These are phyloP conservation scores for Morbakka virulenta DNA, from an alignment of 30 jellyfish, hydroid and myxozoan species.

Conservation along the genomic window DNA sequence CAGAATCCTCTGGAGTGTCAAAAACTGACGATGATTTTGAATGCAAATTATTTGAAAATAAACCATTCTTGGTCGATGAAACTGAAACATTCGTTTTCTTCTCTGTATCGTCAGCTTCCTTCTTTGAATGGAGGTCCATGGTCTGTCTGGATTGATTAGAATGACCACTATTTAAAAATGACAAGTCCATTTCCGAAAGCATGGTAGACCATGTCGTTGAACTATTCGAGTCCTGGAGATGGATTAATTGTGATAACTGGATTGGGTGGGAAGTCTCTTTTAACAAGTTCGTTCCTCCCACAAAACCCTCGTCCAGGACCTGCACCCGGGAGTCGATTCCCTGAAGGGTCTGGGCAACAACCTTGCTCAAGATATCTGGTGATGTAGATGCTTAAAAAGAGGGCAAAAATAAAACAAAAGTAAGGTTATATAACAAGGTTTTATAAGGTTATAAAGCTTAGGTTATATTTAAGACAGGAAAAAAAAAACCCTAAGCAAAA, in stretches of 20 bases:
- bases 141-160: not conserved
- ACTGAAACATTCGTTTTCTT: not conserved
- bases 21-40: not conserved
- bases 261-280: not conserved
- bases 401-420: no score
- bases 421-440: no score
- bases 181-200: not conserved
- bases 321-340: not conserved
- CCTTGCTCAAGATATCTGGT: not conserved
- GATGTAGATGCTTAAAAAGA: no score
- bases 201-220: not conserved
- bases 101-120: not conserved
- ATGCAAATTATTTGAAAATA: no score
- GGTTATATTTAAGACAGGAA: no score
- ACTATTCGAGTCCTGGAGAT: not conserved
- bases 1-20: not conserved
- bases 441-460: no score
- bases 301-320: not conserved
- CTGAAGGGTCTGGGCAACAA: not conserved
- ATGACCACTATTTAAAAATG: not conserved
- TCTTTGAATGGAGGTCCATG: not conserved
- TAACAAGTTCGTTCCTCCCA: not conserved
- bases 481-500: no score
- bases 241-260: not conserved
- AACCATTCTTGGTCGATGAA: not conserved